A percentile compares a stretch with the other conserved stretches of the same genome.
These are phyloP conservation scores for Lepidothrix coronata DNA, from an alignment of 2,113 vertebrate genomes.

Conservation along the genomic window DNA sequence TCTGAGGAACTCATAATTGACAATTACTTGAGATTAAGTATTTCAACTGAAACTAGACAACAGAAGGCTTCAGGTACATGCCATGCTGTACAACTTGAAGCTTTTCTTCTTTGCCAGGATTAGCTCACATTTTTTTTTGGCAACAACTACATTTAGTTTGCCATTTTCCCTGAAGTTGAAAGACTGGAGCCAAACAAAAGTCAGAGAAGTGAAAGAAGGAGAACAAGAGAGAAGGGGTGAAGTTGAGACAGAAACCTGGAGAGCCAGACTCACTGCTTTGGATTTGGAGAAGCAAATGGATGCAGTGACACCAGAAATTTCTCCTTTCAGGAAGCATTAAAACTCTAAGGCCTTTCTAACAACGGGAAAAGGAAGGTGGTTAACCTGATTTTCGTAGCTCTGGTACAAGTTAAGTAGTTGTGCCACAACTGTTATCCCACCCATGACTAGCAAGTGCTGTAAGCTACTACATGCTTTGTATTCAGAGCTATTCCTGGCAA, in stretches of 20 bases:
- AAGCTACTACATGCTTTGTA: neutral
- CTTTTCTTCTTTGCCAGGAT: neutral
- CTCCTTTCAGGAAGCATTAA: neutral
- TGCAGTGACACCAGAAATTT: neutral
- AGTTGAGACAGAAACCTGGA: neutral
- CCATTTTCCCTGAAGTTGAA: neutral
- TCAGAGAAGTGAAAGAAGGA: neutral
- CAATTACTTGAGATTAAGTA: neutral
- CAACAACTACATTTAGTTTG: neutral
- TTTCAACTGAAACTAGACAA: neutral
- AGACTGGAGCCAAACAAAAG: neutral
- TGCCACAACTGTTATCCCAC: neutral
- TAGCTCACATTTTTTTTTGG: neutral
- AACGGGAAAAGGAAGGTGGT: neutral
- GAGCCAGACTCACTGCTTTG: neutral
- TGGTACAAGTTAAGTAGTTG: neutral
- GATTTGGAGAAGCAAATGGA: neutral
- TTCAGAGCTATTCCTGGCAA: neutral
- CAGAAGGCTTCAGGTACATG: neutral
- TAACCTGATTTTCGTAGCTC: neutral
- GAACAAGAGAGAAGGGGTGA: neutral
- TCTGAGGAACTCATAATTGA: neutral
- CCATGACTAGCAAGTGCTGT: neutral
- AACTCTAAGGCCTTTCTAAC: neutral
- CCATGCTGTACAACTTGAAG: neutral